A percentile compares a stretch with the other conserved stretches of the same genome.
Conservation (phyloP, 1,140 invertebrate genomes). For the Vanessa tameamea region DNA sequence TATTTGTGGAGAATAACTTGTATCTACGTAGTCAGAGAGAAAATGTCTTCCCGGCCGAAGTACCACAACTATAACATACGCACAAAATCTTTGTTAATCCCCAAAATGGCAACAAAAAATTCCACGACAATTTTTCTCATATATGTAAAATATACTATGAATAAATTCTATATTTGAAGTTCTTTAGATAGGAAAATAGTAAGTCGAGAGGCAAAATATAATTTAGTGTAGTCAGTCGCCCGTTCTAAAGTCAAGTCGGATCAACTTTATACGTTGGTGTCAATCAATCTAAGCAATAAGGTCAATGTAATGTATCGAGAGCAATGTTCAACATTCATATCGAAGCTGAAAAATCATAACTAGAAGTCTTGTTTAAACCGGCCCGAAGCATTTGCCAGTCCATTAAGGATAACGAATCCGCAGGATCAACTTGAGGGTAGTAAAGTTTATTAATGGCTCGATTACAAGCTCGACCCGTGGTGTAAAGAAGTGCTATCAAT, state of each 20-base stretch:
- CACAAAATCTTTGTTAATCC: too few relatives aligned
- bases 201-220: too few relatives aligned
- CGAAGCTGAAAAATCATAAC: neutral
- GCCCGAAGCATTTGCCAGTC: conserved; percentile 64
- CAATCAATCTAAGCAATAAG: conserved; percentile 8
- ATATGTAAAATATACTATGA: too few relatives aligned
- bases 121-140: too few relatives aligned
- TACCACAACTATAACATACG: too few relatives aligned
- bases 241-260: conserved; percentile 1
- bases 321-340: neutral
- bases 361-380: neutral
- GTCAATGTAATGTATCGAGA: neutral
- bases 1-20: too few relatives aligned
- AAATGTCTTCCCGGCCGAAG: too few relatives aligned
- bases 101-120: too few relatives aligned
- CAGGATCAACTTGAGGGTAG: conserved; percentile 77
- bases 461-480: conserved; percentile 80
- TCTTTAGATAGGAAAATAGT: too few relatives aligned
- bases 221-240: too few relatives aligned
- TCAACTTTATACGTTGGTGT: conserved; percentile 10
- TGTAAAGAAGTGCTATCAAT: conserved; percentile 80
- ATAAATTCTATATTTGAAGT: too few relatives aligned
- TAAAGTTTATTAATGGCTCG: conserved; percentile 80
- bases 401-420: conserved; percentile 76
- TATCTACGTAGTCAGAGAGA: too few relatives aligned